These are phyloP conservation scores for Apodemus agrarius DNA, from an alignment of 2,797 vertebrate genomes.

Conservation along the genomic window DNA sequence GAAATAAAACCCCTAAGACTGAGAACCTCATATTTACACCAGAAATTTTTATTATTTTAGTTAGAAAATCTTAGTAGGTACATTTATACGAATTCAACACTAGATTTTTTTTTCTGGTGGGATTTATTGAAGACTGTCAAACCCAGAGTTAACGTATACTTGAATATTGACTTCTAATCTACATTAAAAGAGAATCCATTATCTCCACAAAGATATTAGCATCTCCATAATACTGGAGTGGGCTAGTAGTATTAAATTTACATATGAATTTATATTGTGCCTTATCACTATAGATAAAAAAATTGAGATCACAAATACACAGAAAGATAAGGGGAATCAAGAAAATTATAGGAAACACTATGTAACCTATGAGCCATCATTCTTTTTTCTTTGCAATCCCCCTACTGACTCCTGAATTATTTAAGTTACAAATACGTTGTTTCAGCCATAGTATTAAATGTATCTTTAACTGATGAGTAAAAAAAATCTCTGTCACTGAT, in stretches of 20 bases:
- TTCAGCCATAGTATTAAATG: conserved; percentile 32
- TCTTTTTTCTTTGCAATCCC: not conserved
- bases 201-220: conserved; percentile 5
- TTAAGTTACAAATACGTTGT: conserved; percentile 13
- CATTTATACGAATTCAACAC: not conserved
- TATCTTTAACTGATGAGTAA: conserved; percentile 5
- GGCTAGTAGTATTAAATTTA: not conserved
- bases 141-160: not conserved
- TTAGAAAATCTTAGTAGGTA: conserved; percentile 17
- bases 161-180: not conserved
- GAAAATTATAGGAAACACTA: not conserved
- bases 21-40: not conserved
- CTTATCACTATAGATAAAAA: not conserved
- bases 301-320: not conserved
- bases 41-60: conserved; percentile 28
- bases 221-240: not conserved
- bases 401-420: not conserved
- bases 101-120: not conserved
- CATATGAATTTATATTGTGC: not conserved
- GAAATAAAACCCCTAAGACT: not conserved
- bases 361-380: not conserved
- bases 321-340: conserved; percentile 4
- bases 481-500: not conserved
- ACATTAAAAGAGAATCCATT: conserved; percentile 37
- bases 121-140: not conserved